A percentile compares a stretch with the other conserved stretches of the same genome.
Evolutionary conservation across 2,888 invertebrate genomes (phyloP).

Genomic region (Miltochrista miniata): DNA sequence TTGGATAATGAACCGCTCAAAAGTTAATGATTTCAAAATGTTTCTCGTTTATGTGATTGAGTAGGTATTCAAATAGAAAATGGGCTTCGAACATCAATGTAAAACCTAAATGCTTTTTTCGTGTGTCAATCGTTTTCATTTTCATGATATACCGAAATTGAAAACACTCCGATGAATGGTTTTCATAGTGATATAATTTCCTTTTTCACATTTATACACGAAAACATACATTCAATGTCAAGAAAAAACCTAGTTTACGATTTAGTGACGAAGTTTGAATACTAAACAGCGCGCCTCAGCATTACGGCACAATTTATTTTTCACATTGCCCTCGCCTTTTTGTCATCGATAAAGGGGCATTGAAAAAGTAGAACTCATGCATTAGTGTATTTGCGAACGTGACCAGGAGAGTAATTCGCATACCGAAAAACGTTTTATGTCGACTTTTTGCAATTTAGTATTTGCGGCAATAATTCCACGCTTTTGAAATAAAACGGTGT

Average conservation of each 20-base stretch:
- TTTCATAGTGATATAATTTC: no score
- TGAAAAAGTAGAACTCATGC: slow-evolving; percentile 56
- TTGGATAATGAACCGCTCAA: no score
- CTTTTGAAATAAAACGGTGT: slow-evolving; percentile 21
- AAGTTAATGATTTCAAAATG: no score
- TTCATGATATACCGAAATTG: no score
- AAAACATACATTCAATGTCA: slow-evolving; percentile 14
- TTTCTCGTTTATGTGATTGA: no score
- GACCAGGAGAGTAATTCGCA: slow-evolving; percentile 48
- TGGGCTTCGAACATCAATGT: no score
- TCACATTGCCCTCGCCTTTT: slow-evolving; percentile 52
- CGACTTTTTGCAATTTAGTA: slow-evolving; percentile 35
- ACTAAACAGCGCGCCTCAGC: slow-evolving; percentile 57
- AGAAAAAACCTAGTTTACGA: slow-evolving; percentile 55
- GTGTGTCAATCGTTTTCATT: no score
- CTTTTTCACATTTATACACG: no score
- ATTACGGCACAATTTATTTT: slow-evolving; percentile 63
- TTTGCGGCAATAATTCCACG: slow-evolving; percentile 20
- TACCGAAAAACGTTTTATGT: slow-evolving; percentile 35
- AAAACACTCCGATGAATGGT: no score
- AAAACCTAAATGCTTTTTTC: no score
- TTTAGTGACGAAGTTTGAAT: slow-evolving; percentile 63
- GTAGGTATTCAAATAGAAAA: no score
- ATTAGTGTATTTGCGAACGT: slow-evolving; percentile 57
- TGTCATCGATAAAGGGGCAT: slow-evolving; percentile 54